Evolutionary conservation across 2,888 invertebrate genomes (phyloP).

Genomic region (Lepeophtheirus nordmannii): DNA sequence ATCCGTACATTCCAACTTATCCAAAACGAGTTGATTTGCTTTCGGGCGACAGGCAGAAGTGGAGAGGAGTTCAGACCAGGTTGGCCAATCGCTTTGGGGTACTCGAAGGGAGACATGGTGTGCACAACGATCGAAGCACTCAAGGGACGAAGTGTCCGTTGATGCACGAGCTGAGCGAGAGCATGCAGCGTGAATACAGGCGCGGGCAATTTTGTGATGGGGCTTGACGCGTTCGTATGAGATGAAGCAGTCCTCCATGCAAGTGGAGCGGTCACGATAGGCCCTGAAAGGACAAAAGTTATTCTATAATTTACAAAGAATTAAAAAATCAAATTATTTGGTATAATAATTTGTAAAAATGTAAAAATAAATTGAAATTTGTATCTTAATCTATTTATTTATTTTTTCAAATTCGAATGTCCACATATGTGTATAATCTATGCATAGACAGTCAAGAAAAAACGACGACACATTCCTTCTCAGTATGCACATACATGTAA

Average conservation of each 20-base stretch:
- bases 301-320: too few relatives aligned
- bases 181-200: conserved; percentile 19
- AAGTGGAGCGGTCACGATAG: background rate
- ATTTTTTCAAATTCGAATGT: too few relatives aligned
- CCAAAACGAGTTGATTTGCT: conserved; percentile 6
- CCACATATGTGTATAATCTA: too few relatives aligned
- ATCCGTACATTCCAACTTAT: conserved; percentile 6
- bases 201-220: conserved; percentile 19
- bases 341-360: too few relatives aligned
- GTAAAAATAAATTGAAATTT: too few relatives aligned
- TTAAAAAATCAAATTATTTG: too few relatives aligned
- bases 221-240: conserved; percentile 5
- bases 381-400: too few relatives aligned
- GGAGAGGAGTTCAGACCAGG: conserved; percentile 13
- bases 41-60: background rate
- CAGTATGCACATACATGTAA: too few relatives aligned
- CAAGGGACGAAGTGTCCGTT: background rate
- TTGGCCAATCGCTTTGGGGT: conserved; percentile 10
- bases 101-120: conserved; percentile 2
- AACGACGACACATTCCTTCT: too few relatives aligned
- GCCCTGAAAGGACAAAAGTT: background rate
- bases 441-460: too few relatives aligned
- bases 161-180: background rate
- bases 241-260: conserved; percentile 19
- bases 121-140: conserved; percentile 12